phyloP scores from a whole-genome alignment of 1,140 invertebrate genomes.

The Steinernema feltiae region DNA sequence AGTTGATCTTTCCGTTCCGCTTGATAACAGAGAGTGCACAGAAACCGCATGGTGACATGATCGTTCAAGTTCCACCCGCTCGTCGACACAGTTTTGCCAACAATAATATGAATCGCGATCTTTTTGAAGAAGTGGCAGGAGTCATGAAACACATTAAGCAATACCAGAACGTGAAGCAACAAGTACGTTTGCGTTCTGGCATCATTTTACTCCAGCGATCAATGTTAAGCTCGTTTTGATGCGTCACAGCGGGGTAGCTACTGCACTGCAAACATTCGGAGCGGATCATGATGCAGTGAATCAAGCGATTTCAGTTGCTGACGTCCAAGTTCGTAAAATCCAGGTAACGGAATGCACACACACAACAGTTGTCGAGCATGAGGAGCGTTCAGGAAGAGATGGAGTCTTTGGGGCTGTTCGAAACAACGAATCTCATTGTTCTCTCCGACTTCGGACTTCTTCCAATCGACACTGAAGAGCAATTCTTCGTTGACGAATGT shows the following conservation, averaged over 20 bases:
- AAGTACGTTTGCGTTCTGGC: conserved; percentile 26
- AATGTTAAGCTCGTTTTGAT: conserved; percentile 42
- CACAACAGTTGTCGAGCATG: background rate
- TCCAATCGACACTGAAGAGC: conserved; percentile 49
- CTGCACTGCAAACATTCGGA: conserved; percentile 39
- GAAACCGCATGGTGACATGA: conserved; percentile 48
- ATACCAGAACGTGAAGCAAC: conserved; percentile 52
- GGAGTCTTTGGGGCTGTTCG: conserved; percentile 39
- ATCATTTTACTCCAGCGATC: background rate
- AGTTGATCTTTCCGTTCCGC: conserved; percentile 10
- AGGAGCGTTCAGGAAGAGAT: conserved; percentile 45
- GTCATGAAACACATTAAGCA: conserved; percentile 52
- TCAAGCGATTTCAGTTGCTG: conserved; percentile 43
- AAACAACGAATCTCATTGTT: conserved; percentile 53
- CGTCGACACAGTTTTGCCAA: conserved; percentile 47
- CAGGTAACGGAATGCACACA: conserved; percentile 23
- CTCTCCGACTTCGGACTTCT: conserved; percentile 52
- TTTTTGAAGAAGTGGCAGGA: conserved; percentile 41
- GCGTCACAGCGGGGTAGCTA: conserved; percentile 46
- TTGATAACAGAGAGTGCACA: conserved; percentile 22
- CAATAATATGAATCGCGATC: conserved; percentile 34
- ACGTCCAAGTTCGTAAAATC: conserved; percentile 43
- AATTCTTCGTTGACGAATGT: conserved; percentile 56
- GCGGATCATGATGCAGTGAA: conserved; percentile 42
- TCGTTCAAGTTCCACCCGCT: conserved; percentile 50